A percentile compares a stretch with the other conserved stretches of the same genome.
These are phyloP conservation scores for Spermophilus dauricus DNA, from an alignment of 2,113 vertebrate genomes.

Conservation along the genomic window DNA sequence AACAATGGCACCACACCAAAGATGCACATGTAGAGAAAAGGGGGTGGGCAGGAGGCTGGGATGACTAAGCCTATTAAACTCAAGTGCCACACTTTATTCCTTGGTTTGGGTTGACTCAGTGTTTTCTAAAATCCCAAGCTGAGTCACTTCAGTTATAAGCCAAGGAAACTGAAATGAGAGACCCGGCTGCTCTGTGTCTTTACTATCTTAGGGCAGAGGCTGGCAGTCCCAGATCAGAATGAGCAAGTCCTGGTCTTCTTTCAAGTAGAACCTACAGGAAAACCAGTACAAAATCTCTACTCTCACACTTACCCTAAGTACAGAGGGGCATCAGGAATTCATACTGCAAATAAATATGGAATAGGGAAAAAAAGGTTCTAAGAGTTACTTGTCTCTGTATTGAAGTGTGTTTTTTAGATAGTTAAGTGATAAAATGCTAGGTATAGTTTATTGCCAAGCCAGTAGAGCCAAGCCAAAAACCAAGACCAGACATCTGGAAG, in stretches of 20 bases:
- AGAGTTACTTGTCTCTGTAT: not conserved
- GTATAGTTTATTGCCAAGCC: not conserved
- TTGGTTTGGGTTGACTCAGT: constrained; percentile 55
- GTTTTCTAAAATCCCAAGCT: constrained; percentile 57
- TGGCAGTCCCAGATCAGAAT: not conserved
- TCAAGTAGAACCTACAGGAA: constrained; percentile 7
- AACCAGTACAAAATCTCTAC: not conserved
- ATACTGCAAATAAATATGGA: not conserved
- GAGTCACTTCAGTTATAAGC: constrained; percentile 56
- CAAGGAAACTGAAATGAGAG: constrained; percentile 61
- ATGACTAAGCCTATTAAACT: not conserved
- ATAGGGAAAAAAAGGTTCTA: not conserved
- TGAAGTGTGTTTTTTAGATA: not conserved
- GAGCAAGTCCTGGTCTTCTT: not conserved
- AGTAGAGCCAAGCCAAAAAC: not conserved
- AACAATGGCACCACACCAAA: not conserved
- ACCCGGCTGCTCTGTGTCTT: not conserved
- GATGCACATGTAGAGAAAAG: not conserved
- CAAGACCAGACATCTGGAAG: not conserved
- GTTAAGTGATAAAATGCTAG: constrained; percentile 29
- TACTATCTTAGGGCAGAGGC: not conserved
- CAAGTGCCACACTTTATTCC: not conserved
- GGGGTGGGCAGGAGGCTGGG: rapidly evolving
- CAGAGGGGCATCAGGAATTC: not conserved
- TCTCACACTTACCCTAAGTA: not conserved